phyloP scores from a whole-genome alignment of 2,113 vertebrate species.

The Microtus oregoni region DNA sequence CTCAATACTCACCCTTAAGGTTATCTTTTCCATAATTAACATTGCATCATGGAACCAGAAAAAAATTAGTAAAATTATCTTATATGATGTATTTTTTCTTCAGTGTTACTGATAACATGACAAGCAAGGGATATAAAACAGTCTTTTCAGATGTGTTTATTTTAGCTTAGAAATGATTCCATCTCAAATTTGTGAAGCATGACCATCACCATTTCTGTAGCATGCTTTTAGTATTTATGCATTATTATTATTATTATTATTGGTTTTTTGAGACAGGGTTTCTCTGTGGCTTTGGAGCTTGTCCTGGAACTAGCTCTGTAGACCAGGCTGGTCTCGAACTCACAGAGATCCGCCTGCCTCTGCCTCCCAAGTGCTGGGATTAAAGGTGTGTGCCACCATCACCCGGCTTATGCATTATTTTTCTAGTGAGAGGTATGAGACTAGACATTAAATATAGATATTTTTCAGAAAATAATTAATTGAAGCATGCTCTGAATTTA shows the following conservation, averaged over 20 bases:
- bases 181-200: constrained; percentile 40
- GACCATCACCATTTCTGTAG: neutral
- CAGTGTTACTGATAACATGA: constrained; percentile 20
- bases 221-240: constrained; percentile 26
- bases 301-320: too few relatives aligned
- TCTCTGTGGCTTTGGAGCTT: too few relatives aligned
- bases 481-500: constrained; percentile 39
- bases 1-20: neutral
- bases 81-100: neutral
- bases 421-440: constrained; percentile 3
- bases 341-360: too few relatives aligned
- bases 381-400: too few relatives aligned
- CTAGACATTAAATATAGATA: neutral
- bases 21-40: constrained; percentile 39
- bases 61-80: constrained; percentile 14
- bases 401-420: constrained; percentile 54
- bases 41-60: neutral
- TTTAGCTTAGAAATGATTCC: constrained; percentile 42
- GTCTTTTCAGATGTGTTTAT: constrained; percentile 53
- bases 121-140: constrained; percentile 43
- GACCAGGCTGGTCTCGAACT: too few relatives aligned
- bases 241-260: constrained; percentile 58
- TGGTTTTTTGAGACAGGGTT: too few relatives aligned
- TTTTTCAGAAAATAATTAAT: constrained; percentile 39
- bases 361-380: too few relatives aligned